A percentile compares a stretch with the other conserved stretches of the same genome.
phyloP scores from a whole-genome alignment of 2,113 vertebrate species.

The Potamarius usumacintae region DNA sequence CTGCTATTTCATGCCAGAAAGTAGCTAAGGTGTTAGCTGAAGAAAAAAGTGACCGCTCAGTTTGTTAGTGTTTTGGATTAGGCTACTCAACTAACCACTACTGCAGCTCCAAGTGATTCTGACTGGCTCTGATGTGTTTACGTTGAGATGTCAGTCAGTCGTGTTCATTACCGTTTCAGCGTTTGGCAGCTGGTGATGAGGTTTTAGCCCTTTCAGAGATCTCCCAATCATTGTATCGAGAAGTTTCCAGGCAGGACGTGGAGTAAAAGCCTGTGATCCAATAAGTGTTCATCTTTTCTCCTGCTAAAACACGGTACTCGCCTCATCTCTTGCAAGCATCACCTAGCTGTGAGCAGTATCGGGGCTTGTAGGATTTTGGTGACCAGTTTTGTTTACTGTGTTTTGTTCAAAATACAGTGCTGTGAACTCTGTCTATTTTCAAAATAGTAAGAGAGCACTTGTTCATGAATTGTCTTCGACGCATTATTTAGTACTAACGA shows the following conservation, averaged over 20 bases:
- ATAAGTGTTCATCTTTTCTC: too few relatives aligned
- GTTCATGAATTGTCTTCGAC: too few relatives aligned
- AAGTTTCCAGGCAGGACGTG: not conserved
- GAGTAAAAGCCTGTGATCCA: not conserved
- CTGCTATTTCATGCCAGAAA: not conserved
- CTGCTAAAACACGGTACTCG: too few relatives aligned
- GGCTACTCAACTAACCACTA: not conserved
- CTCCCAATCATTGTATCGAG: not conserved
- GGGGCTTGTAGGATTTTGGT: too few relatives aligned
- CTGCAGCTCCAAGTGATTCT: not conserved
- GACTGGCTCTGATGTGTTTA: not conserved
- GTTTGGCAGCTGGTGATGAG: not conserved
- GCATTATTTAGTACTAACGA: too few relatives aligned
- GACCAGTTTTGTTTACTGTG: too few relatives aligned
- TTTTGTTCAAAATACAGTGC: too few relatives aligned
- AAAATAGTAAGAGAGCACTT: too few relatives aligned
- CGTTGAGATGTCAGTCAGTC: not conserved
- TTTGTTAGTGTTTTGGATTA: not conserved
- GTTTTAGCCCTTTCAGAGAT: not conserved
- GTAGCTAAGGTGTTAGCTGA: not conserved
- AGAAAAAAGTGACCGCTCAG: not conserved
- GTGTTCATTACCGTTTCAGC: not conserved
- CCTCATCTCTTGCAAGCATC: too few relatives aligned
- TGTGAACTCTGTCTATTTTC: too few relatives aligned
- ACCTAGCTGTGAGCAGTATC: too few relatives aligned